phyloP scores from a whole-genome alignment of 2,888 invertebrate species.

The Bhutanitis thaidina region DNA sequence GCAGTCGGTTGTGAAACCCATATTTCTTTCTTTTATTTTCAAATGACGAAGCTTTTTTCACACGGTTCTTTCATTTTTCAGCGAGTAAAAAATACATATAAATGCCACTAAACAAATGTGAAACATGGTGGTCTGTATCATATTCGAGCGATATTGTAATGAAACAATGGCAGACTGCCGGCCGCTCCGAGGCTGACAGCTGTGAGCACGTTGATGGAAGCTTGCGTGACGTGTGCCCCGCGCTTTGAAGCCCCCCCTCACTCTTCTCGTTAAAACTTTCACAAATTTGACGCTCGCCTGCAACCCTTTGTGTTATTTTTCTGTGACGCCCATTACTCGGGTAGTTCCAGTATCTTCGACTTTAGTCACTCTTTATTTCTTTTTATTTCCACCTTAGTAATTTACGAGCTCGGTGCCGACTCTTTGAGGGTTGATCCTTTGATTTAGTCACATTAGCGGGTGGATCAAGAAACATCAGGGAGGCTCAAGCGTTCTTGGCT shows the following conservation, averaged over 20 bases:
- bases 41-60: too few species aligned
- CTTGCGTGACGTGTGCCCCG: constrained; percentile 54
- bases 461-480: constrained; percentile 41
- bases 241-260: constrained; percentile 37
- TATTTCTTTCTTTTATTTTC: too few species aligned
- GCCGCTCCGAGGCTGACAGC: constrained; percentile 48
- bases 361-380: constrained; percentile 43
- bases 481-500: constrained; percentile 27
- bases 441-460: constrained; percentile 56
- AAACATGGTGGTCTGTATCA: too few species aligned
- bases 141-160: constrained; percentile 1
- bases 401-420: constrained; percentile 19
- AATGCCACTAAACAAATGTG: too few species aligned
- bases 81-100: too few species aligned
- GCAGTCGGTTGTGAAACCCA: too few species aligned
- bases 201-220: constrained; percentile 54
- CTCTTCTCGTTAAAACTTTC: constrained; percentile 71
- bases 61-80: too few species aligned
- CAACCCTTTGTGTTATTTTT: constrained; percentile 67
- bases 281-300: constrained; percentile 61
- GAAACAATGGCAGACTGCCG: constrained; percentile 19
- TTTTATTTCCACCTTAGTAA: constrained; percentile 31
- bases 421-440: constrained; percentile 48
- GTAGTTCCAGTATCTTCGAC: constrained; percentile 45
- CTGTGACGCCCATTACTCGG: constrained; percentile 42